Percentiles rank a stretch among this genome's conserved stretches.
Evolutionary conservation across 1,140 invertebrate species (phyloP).

Genomic region (Macrobrachium nipponense): DNA sequence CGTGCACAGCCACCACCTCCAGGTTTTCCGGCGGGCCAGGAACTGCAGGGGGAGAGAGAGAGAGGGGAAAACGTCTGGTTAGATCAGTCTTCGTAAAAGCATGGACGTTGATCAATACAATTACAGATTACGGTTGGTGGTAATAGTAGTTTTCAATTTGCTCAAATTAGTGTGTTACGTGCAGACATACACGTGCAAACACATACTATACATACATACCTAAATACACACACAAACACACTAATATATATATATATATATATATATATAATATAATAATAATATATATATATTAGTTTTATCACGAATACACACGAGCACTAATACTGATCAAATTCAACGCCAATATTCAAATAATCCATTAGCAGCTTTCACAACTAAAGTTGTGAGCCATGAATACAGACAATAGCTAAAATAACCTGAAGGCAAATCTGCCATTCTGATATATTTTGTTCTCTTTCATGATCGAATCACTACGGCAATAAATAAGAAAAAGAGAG

Average conservation of each 20-base stretch:
- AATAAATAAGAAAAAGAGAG: background rate
- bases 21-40: constrained; percentile 86
- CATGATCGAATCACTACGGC: background rate
- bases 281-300: no score
- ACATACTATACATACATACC: constrained; percentile 17
- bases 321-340: no score
- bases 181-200: background rate
- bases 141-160: no score
- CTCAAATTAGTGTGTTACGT: background rate
- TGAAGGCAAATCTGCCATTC: no score
- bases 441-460: no score
- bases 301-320: no score
- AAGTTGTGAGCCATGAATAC: no score
- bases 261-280: background rate
- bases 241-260: constrained; percentile 18
- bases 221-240: background rate
- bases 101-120: background rate
- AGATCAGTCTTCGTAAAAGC: no score
- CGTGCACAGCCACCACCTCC: constrained; percentile 79
- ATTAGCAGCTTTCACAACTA: no score
- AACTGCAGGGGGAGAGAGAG: constrained; percentile 70
- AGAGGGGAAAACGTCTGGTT: background rate
- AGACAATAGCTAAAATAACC: no score
- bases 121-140: background rate
- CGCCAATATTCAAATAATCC: no score